Conservation (phyloP, 2,888 invertebrate species). For the Ennomos fuscantarius region DNA sequence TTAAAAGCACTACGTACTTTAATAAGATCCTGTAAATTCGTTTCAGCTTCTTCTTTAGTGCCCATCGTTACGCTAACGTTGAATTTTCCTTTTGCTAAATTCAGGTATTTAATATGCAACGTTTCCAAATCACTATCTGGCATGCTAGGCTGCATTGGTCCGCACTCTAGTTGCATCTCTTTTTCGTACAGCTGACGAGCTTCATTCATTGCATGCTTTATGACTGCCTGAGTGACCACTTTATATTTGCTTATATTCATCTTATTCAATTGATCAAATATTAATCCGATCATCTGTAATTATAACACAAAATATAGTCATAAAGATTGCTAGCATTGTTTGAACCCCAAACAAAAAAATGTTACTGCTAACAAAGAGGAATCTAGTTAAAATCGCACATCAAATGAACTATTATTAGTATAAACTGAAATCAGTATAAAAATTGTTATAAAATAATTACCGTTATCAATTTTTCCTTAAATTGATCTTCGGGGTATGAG, state of each 20-base stretch:
- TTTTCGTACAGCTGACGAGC: slow-evolving; percentile 1
- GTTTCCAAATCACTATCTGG: neutral
- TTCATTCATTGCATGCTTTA: neutral
- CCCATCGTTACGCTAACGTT: neutral
- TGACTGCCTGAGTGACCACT: neutral
- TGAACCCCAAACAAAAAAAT: too few relatives aligned
- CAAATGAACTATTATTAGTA: too few relatives aligned
- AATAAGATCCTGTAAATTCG: neutral
- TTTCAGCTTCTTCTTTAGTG: neutral
- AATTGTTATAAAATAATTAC: neutral
- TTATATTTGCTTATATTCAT: neutral
- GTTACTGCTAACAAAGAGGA: too few relatives aligned
- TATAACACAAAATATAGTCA: too few relatives aligned
- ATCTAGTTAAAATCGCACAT: too few relatives aligned
- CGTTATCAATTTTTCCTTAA: neutral
- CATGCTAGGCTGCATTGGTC: neutral
- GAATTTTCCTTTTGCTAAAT: neutral
- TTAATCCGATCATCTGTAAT: neutral
- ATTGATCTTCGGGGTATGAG: neutral
- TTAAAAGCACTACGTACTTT: neutral
- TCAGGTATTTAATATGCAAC: neutral
- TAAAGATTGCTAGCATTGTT: too few relatives aligned
- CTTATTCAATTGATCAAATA: neutral
- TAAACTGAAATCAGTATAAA: too few relatives aligned
- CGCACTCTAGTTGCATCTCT: neutral